Conservation (phyloP, 2,797 vertebrate species). For the Sebastes melanostomus region DNA sequence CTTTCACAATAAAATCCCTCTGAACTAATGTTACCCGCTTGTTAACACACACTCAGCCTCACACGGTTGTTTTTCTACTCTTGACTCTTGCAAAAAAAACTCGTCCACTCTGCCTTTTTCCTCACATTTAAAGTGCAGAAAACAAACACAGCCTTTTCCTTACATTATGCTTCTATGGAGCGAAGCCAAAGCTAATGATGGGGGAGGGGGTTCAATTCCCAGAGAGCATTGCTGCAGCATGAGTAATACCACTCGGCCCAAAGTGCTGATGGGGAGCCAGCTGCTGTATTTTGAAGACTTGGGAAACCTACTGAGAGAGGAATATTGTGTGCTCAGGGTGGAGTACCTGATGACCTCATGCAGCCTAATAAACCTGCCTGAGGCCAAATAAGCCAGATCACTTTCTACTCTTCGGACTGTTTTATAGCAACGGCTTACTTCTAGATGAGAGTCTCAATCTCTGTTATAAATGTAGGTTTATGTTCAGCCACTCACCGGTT, state of each 20-base stretch:
- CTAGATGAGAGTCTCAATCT: neutral
- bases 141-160: slow-evolving; percentile 63
- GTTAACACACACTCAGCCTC: slow-evolving; percentile 9
- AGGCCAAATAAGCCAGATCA: slow-evolving; percentile 7
- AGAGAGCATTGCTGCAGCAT: slow-evolving; percentile 71
- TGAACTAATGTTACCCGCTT: neutral
- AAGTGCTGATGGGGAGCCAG: slow-evolving; percentile 64
- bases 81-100: neutral
- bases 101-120: slow-evolving; percentile 19
- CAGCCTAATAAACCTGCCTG: slow-evolving; percentile 1
- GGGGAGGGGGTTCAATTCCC: slow-evolving; percentile 50
- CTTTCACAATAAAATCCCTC: slow-evolving; percentile 27
- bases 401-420: neutral
- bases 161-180: slow-evolving; percentile 53
- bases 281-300: slow-evolving; percentile 46
- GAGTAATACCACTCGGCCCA: slow-evolving; percentile 73
- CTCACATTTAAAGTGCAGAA: slow-evolving; percentile 44
- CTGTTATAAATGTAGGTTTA: neutral
- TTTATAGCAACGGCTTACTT: neutral
- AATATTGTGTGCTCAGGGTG: slow-evolving; percentile 65
- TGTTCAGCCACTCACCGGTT: slow-evolving; percentile 86
- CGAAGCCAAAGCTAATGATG: slow-evolving; percentile 59
- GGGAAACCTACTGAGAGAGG: slow-evolving; percentile 51
- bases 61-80: slow-evolving; percentile 13
- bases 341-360: slow-evolving; percentile 65